Percentiles rank a stretch among this genome's conserved stretches.
Conservation (phyloP, 2,888 invertebrate genomes). For the Cerceris ruficornis region DNA sequence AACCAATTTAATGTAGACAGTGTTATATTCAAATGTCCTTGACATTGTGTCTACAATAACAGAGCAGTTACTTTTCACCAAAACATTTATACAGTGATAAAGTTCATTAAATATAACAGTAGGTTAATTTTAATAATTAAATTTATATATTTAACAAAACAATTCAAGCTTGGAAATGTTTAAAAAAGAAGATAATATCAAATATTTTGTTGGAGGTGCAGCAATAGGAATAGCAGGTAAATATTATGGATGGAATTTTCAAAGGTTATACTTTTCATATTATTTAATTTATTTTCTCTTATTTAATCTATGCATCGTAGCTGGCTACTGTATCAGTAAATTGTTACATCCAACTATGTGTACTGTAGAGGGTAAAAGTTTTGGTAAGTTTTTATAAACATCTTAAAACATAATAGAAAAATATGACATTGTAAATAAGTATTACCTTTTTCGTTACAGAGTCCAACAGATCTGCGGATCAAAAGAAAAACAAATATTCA, state of each 20-base stretch:
- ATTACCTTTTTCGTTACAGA: slow-evolving; percentile 12
- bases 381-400: slow-evolving; percentile 22
- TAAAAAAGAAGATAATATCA: slow-evolving; percentile 5
- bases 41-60: too few species aligned
- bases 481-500: slow-evolving; percentile 11
- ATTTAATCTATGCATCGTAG: slow-evolving; percentile 15
- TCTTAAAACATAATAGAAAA: neutral
- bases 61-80: too few species aligned
- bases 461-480: neutral
- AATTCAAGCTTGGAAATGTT: slow-evolving; percentile 30
- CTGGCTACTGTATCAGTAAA: slow-evolving; percentile 27
- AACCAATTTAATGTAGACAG: too few species aligned
- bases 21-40: too few species aligned
- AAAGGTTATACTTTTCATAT: neutral
- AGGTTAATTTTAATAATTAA: too few species aligned
- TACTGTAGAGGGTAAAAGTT: neutral
- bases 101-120: too few species aligned
- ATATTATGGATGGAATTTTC: neutral
- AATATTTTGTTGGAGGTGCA: slow-evolving; percentile 28
- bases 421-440: neutral
- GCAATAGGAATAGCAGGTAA: slow-evolving; percentile 33
- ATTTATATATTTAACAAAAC: too few species aligned
- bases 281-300: neutral
- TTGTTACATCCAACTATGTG: slow-evolving; percentile 13
- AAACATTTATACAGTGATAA: too few species aligned